Evolutionary conservation across 2,888 invertebrate species (phyloP).

Genomic region (Pheosia tremula): DNA sequence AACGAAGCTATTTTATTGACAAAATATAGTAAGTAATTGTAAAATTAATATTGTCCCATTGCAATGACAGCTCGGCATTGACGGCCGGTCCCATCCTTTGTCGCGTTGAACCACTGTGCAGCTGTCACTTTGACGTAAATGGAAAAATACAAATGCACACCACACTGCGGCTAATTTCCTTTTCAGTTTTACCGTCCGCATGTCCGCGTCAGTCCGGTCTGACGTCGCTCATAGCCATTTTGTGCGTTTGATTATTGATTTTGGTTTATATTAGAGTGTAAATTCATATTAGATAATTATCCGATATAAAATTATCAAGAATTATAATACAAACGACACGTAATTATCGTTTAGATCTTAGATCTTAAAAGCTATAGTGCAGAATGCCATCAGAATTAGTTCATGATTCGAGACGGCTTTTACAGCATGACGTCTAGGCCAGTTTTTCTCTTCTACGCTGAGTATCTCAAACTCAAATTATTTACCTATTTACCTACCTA

Average conservation of each 20-base stretch:
- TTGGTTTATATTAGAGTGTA: slow-evolving; percentile 17
- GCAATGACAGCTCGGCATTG: slow-evolving; percentile 26
- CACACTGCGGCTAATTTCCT: slow-evolving; percentile 66
- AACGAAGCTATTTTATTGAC: not conserved
- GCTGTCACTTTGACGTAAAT: slow-evolving; percentile 57
- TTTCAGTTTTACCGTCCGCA: slow-evolving; percentile 42
- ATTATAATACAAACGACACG: no score
- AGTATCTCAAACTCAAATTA: no score
- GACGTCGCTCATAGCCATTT: slow-evolving; percentile 35
- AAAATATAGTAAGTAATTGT: slow-evolving; percentile 8
- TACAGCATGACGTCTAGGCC: no score
- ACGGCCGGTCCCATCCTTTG: slow-evolving; percentile 43
- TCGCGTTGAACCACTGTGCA: slow-evolving; percentile 37
- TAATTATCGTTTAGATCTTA: no score
- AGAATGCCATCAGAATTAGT: no score
- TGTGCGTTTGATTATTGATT: slow-evolving; percentile 34
- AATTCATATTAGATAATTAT: no score
- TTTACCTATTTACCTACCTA: no score
- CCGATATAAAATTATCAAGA: no score
- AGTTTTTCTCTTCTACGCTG: no score
- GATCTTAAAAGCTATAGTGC: no score
- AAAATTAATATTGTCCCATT: slow-evolving; percentile 32
- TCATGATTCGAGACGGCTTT: no score
- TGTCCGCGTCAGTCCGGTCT: slow-evolving; percentile 40
- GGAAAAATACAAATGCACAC: slow-evolving; percentile 63